Percentiles rank a stretch among this genome's conserved stretches.
phyloP scores from a whole-genome alignment of 1,140 invertebrate genomes.

The Araneus ventricosus region DNA sequence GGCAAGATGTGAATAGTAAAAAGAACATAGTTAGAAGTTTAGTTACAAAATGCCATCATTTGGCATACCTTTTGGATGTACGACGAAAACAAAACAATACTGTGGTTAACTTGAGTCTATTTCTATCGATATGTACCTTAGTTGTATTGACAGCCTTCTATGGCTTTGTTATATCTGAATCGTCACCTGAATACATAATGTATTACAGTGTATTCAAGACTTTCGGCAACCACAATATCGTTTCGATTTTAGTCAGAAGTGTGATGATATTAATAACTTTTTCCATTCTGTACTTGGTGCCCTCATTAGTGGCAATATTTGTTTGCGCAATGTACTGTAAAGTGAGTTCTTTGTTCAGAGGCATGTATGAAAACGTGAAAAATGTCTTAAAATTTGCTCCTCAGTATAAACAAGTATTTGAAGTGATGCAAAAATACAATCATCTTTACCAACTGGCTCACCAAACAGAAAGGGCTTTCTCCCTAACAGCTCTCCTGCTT shows the following conservation, averaged over 20 bases:
- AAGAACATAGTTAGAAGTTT: neutral
- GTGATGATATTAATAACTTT: neutral
- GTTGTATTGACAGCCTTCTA: neutral
- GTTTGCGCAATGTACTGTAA: neutral
- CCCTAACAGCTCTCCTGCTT: neutral
- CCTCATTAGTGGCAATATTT: neutral
- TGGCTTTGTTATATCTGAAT: neutral
- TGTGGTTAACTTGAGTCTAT: neutral
- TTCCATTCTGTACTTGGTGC: neutral
- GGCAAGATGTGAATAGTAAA: neutral
- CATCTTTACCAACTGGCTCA: neutral
- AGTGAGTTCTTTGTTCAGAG: neutral
- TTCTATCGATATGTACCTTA: neutral
- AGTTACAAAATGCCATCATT: neutral
- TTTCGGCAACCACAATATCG: neutral
- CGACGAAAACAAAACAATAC: neutral
- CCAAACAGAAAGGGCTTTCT: neutral
- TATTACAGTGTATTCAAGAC: neutral
- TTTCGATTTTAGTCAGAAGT: neutral
- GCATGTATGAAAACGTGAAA: neutral
- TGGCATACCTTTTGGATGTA: neutral
- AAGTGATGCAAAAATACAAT: neutral
- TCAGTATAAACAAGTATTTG: neutral
- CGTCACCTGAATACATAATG: neutral
- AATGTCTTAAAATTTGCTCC: neutral